Conservation (phyloP, 2,888 invertebrate genomes). For the Syrphus vitripennis region DNA sequence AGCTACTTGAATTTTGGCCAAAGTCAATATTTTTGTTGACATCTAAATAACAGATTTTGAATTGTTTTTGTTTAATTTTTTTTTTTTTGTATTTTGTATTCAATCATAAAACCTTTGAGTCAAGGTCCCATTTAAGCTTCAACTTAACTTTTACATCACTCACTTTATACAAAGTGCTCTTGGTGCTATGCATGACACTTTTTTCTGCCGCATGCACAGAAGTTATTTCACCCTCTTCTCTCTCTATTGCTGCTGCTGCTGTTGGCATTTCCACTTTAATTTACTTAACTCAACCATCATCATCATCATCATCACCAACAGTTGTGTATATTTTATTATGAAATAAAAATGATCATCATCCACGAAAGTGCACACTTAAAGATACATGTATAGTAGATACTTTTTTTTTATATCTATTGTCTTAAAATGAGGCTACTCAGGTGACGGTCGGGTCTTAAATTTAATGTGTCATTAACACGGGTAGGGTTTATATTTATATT, state of each 20-base stretch:
- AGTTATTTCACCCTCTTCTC: conserved; percentile 41
- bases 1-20: background rate
- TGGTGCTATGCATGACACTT: background rate
- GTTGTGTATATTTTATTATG: background rate
- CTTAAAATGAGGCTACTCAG: conserved; percentile 46
- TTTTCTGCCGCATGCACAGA: conserved; percentile 51
- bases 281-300: conserved; percentile 1
- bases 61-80: background rate
- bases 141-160: conserved; percentile 31
- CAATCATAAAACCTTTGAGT: conserved; percentile 25
- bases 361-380: conserved; percentile 19
- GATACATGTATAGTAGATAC: conserved; percentile 6
- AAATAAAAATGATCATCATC: conserved; percentile 51
- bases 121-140: conserved; percentile 37
- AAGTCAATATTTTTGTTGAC: background rate
- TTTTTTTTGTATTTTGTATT: background rate
- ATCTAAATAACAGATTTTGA: background rate
- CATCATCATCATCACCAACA: background rate
- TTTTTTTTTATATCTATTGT: conserved; percentile 47
- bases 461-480: conserved; percentile 68
- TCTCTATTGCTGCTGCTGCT: background rate
- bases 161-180: background rate
- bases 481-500: background rate
- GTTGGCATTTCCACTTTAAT: background rate
- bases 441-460: conserved; percentile 50